Percentiles rank a stretch among this genome's conserved stretches.
Evolutionary conservation across 2,888 invertebrate species (phyloP).

Genomic region (Asteroscopus sphinx): DNA sequence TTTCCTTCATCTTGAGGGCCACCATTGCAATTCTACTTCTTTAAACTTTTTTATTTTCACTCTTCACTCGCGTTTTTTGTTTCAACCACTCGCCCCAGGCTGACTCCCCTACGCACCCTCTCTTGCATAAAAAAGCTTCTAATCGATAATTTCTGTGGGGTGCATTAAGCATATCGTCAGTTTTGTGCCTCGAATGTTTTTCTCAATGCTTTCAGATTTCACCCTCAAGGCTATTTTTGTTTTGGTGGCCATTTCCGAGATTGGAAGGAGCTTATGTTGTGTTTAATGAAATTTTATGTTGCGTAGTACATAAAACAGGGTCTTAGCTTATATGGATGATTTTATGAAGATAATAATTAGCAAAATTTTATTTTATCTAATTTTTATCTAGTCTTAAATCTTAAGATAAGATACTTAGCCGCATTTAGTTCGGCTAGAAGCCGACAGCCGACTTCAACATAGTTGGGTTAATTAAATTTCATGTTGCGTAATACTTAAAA

Average conservation of each 20-base stretch:
- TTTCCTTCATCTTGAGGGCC: slow-evolving; percentile 85
- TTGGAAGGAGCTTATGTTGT: slow-evolving; percentile 69
- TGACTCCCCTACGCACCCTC: slow-evolving; percentile 85
- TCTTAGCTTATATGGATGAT: slow-evolving; percentile 32
- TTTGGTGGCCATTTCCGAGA: slow-evolving; percentile 82
- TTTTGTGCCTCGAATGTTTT: slow-evolving; percentile 84
- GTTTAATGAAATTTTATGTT: slow-evolving; percentile 63
- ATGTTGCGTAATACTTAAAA: too few species aligned
- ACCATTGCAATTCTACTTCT: slow-evolving; percentile 86
- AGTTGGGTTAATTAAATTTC: too few species aligned
- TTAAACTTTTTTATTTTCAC: slow-evolving; percentile 90
- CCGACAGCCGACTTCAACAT: too few species aligned
- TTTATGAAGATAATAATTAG: slow-evolving; percentile 28
- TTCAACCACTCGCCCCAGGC: slow-evolving; percentile 87
- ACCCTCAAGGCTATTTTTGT: slow-evolving; percentile 86
- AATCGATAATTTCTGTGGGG: slow-evolving; percentile 90
- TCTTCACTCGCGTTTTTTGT: slow-evolving; percentile 89
- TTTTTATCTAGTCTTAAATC: background rate
- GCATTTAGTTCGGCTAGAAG: too few species aligned
- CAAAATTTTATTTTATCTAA: background rate
- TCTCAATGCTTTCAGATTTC: slow-evolving; percentile 87
- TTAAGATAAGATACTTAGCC: too few species aligned
- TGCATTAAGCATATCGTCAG: slow-evolving; percentile 89
- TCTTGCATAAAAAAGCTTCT: slow-evolving; percentile 90
- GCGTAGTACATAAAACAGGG: slow-evolving; percentile 43